Base-by-base conservation (phyloP, 2,888 invertebrate genomes). In the Atrina japonica region DNA sequence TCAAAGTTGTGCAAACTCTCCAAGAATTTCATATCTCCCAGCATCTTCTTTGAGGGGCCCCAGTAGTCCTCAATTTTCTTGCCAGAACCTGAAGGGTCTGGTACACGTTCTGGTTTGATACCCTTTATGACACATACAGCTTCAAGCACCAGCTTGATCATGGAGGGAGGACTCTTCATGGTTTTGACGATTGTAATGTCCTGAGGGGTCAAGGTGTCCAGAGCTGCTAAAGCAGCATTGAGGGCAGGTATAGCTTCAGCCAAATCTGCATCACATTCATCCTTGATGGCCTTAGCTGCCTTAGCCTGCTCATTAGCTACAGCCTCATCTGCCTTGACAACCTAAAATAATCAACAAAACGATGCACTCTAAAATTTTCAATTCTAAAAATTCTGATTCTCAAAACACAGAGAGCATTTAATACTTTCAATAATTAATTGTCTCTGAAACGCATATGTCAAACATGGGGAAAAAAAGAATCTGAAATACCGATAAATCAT, bases 281-380 rank as follows among this genome's bases (percentile, higher is more conserved):
- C 90, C 73, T 91, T 90, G 66, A 91, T 91, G 55, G 87, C 88
- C 69, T 90, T 82, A n/a, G 91, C 90, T 16, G 86, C 89, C 60
- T 83, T 86, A 0, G 91, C 91, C 77, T 91, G 90, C 73, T 90
- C 90, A 76, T 92, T 98, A 1, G 98, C 98, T 0, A 97, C 92
- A 0, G 97, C 97, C 90, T 98, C 98, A 89, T 98, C 98, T 0
- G 97, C 97, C 23, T 96, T 97, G 0, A 98, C 97, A 41, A 95
- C 93, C 90, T 95, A 70, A 11, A 18, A 29, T 18, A 18, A n/a
- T n/a, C n/a, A n/a, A n/a, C n/a, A n/a, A n/a, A n/a, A n/a, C n/a
- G n/a, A n/a, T n/a, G n/a, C n/a, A n/a, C n/a, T n/a, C n/a, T n/a
- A n/a, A n/a, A n/a, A n/a, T n/a, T n/a, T n/a, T n/a, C n/a, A n/a